Evolutionary conservation across 2,888 invertebrate species (phyloP), one percentile per base, ranked within the genome.

Genomic region (Gymnocheta viridis): DNA sequence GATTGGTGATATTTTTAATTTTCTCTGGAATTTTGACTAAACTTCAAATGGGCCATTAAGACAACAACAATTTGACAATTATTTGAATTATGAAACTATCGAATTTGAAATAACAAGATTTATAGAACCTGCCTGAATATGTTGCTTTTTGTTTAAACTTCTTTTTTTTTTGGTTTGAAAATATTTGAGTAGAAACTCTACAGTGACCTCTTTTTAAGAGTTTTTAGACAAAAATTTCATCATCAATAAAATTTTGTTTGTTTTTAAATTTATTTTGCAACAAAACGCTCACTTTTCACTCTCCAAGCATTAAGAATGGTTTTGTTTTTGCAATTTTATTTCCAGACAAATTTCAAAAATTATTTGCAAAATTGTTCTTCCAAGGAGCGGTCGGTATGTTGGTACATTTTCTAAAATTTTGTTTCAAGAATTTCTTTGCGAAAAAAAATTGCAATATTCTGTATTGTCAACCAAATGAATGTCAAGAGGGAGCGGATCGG

Each of bases 401-500:
- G 19, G 17, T 9, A 70, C 32, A 35, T 79, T 70, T 70, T 27
- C 49, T 27, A 51, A 73, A 62, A 73, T 51, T 69, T 49, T 49
- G 17, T 41, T 60, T 51, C 12, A 47, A 67, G 54, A 70, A 79
- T 54, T 79, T 70, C 62, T 70, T 70, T 17, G 51, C n/a, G n/a
- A 35, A 49, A 56, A 49, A 67, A 49, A 24, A 14, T 56, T 24
- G 67, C 44, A 44, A 49, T 67, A 60, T 66, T 77, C 41, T 41
- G 51, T 54, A 12, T 44, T 56, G 54, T 56, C 76, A 76, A 47
- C 6, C 60, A 38, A 69, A 54, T 79, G 70, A 79, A 79, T 72
- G 79, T 70, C 70, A 79, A 54, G 54, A 79, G 70, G 70, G 70
- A 70, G 70, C 64, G 32, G 70, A 70, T 62, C 64, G 32, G 60